Base-by-base conservation (phyloP, 2,888 invertebrate genomes). In the Aspidiotus rigidus region DNA sequence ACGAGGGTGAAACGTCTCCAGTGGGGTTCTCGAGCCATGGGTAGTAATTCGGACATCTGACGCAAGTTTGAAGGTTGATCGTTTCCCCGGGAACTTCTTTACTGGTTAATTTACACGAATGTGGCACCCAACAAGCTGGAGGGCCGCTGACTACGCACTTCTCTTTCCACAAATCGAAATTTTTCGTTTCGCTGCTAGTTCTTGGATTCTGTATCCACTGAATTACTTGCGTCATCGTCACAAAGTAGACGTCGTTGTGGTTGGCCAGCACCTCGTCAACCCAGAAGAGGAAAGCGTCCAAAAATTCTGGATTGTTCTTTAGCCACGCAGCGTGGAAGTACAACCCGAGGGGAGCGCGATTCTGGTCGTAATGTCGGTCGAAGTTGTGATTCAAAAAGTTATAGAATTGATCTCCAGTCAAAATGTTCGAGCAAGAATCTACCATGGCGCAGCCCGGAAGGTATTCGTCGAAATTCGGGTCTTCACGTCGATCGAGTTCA, bases 311-410 rank as follows among this genome's bases (percentile, higher is more conserved):
- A 77, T 93, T 93, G 79, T 93, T 93, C 80, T 88, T 91, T 73
- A 93, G 80, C 93, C 93, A 93, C 49, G 93, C 93, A 1, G 93
- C 93, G 80, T 93, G 93, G 89, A 93, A 93, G 80, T 91, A 93
- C 41, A 93, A 84, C 74, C 92, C 93, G 9, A 93, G 80, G 0
- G 93, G 93, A 7, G 93, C 92, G 71, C 92, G 86, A 78, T 93
- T 93, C 77, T 90, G 90, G 73, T 90, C 87, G 80, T 93, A 93
- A 78, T 93, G 93, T 60, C 93, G 85, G 77, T 93, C 90, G 77
- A 94, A 93, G 78, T 94, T 94, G 81, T 93, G 92, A 77, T 90
- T 91, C 54, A 94, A 82, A 85, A 94, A 93, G 79, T 91, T 91
- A 81, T 92, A 93, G 81, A 94, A 94, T 77, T 93, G 93, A 77